Percentiles rank a stretch among this genome's conserved stretches.
Conservation (phyloP, 2,888 invertebrate genomes). For the Cerceris ruficornis region DNA sequence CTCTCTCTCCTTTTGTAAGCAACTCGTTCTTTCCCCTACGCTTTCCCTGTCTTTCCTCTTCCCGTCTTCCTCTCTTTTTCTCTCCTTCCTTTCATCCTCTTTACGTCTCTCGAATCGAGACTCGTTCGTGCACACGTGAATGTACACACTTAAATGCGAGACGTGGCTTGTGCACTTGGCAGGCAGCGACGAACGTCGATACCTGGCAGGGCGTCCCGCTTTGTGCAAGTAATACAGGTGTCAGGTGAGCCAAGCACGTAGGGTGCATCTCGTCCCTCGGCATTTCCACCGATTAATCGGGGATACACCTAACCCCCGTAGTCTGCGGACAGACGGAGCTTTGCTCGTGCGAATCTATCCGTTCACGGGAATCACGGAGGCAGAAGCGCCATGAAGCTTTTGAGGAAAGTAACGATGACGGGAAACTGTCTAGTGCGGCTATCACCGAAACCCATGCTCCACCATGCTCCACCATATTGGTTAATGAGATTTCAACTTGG, state of each 20-base stretch:
- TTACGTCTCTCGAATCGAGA: not conserved
- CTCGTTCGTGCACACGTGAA: conserved; percentile 4
- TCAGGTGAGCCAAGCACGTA: conserved; percentile 53
- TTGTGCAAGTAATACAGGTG: conserved; percentile 64
- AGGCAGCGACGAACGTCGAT: conserved; percentile 72
- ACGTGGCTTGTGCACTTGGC: conserved; percentile 66
- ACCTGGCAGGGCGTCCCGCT: conserved; percentile 50
- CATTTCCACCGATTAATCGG: conserved; percentile 63
- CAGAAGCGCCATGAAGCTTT: conserved; percentile 40
- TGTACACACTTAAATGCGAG: conserved; percentile 51
- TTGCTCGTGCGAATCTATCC: conserved; percentile 49
- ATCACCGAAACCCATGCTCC: conserved; percentile 37
- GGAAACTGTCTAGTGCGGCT: conserved; percentile 25
- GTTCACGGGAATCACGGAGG: conserved; percentile 41
- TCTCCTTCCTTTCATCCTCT: not conserved
- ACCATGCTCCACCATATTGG: conserved; percentile 31
- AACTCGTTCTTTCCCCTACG: not conserved
- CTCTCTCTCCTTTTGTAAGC: not conserved
- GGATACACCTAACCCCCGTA: conserved; percentile 35
- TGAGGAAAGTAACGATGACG: conserved; percentile 22
- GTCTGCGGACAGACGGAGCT: conserved; percentile 36
- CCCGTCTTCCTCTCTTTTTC: not conserved
- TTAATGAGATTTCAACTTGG: conserved; percentile 50
- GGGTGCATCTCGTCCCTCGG: conserved; percentile 56
- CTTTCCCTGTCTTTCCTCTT: conserved; percentile 1